Conservation (phyloP, 2,113 vertebrate genomes). For the Hippocampus guttulatus region DNA sequence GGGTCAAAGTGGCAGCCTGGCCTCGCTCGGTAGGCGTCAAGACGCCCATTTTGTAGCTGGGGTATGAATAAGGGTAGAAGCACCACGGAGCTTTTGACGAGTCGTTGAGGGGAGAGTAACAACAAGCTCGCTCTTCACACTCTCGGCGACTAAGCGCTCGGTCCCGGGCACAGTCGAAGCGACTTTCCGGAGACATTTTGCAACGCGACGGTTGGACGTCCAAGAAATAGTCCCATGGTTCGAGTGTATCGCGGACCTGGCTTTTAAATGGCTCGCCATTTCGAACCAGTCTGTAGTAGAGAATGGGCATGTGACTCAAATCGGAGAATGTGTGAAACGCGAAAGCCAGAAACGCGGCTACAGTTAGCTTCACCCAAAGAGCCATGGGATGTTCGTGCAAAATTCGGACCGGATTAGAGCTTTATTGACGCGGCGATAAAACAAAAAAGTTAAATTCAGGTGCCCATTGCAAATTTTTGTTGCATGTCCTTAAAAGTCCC, state of each 20-base stretch:
- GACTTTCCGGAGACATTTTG: conserved; percentile 25
- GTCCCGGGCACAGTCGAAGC: conserved; percentile 62
- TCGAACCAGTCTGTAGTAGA: neutral
- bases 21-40: conserved; percentile 42
- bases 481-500: neutral
- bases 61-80: conserved; percentile 55
- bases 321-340: conserved; percentile 10
- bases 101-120: conserved; percentile 44
- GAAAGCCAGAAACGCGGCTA: conserved; percentile 13
- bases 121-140: conserved; percentile 56
- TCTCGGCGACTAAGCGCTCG: conserved; percentile 25
- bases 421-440: neutral
- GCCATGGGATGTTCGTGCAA: neutral
- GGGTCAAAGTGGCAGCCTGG: conserved; percentile 42
- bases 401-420: too few species aligned
- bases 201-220: conserved; percentile 15
- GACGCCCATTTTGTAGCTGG: conserved; percentile 53
- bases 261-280: neutral
- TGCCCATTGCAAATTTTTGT: neutral
- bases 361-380: too few species aligned
- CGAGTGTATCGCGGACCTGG: neutral
- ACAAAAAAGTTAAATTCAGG: neutral
- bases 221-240: neutral
- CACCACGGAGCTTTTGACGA: conserved; percentile 58
- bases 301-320: neutral